Evolutionary conservation across 2,888 invertebrate species (phyloP).

Genomic region (Serripes groenlandicus): DNA sequence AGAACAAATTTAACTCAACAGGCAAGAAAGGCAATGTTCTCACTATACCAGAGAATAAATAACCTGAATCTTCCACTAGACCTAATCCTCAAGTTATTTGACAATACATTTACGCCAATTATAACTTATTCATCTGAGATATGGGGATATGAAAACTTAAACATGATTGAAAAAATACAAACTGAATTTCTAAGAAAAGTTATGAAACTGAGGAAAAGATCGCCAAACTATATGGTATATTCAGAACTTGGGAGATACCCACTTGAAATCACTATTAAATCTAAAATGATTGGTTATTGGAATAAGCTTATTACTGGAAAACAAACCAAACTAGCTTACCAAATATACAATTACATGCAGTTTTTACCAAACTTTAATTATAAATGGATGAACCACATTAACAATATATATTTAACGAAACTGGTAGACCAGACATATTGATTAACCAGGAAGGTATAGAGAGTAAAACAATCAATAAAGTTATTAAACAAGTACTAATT

Average conservation of each 20-base stretch:
- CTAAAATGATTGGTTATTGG: background rate
- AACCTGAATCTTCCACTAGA: background rate
- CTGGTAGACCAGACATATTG: background rate
- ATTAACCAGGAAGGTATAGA: too few species aligned
- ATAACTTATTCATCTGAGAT: background rate
- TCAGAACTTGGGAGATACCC: background rate
- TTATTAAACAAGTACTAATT: background rate
- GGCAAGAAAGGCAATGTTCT: conserved; percentile 15
- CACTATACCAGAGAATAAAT: conserved; percentile 1
- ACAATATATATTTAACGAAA: background rate
- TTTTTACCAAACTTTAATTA: background rate
- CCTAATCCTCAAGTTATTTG: background rate
- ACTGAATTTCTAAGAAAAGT: background rate
- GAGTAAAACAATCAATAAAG: too few species aligned
- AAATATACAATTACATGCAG: background rate
- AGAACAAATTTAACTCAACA: conserved; percentile 21
- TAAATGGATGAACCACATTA: background rate
- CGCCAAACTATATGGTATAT: conserved; percentile 3
- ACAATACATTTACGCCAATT: too few species aligned
- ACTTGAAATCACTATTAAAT: background rate
- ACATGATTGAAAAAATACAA: conserved; percentile 2
- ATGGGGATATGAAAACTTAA: background rate
- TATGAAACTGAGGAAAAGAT: background rate
- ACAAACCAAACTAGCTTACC: background rate
- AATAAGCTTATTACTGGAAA: background rate